A percentile compares a stretch with the other conserved stretches of the same genome.
phyloP scores from a whole-genome alignment of 2,113 vertebrate species.

The Trinectes maculatus region DNA sequence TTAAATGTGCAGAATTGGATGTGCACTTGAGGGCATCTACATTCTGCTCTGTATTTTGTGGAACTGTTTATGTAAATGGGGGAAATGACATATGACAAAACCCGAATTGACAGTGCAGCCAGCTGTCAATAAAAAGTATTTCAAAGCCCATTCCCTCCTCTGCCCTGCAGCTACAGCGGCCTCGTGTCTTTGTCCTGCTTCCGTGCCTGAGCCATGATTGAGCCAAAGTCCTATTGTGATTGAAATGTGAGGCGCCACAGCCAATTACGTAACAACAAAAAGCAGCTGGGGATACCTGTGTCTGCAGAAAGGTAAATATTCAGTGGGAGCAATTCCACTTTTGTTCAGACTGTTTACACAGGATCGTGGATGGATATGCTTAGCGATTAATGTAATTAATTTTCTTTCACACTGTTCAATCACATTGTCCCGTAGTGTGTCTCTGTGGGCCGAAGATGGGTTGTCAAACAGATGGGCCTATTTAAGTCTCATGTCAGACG shows the following conservation, averaged over 20 bases:
- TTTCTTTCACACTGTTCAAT: conserved; percentile 1
- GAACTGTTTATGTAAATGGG: no score
- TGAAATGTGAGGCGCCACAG: conserved; percentile 8
- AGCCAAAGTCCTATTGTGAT: conserved; percentile 30
- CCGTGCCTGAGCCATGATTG: neutral
- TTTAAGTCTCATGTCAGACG: conserved; percentile 42
- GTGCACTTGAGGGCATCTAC: no score
- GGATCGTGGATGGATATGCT: neutral
- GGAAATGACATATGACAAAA: no score
- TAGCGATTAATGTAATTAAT: conserved; percentile 21
- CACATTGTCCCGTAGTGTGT: neutral
- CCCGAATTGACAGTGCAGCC: no score
- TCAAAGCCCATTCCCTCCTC: no score
- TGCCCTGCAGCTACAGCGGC: no score
- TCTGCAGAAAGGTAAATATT: conserved; percentile 10
- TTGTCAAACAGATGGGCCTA: conserved; percentile 20
- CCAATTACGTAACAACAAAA: conserved; percentile 11
- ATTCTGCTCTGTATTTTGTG: no score
- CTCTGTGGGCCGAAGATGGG: neutral
- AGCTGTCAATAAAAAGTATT: no score
- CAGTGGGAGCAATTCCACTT: conserved; percentile 10
- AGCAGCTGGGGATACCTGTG: conserved; percentile 31
- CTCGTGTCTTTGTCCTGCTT: no score
- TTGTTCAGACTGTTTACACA: conserved; percentile 54
- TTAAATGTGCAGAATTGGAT: no score